Conservation (phyloP, 2,113 vertebrate species). For the Entomyzon cyanotis region DNA sequence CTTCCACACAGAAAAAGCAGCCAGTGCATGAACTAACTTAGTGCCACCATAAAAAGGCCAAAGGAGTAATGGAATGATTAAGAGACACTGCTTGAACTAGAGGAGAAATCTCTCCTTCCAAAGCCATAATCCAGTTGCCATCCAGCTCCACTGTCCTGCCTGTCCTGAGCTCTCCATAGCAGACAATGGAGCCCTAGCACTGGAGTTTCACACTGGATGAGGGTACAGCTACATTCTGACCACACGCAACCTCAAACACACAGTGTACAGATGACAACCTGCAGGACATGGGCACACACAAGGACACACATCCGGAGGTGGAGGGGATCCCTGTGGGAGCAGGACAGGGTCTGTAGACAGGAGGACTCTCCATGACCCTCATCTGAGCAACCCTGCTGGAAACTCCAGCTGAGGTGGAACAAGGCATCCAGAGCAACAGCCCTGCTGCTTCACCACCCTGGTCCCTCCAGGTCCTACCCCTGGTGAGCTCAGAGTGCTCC, state of each 20-base stretch:
- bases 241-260: background rate
- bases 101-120: background rate
- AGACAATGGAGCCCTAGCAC: accelerated
- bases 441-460: background rate
- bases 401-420: background rate
- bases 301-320: background rate
- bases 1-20: background rate
- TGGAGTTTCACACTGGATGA: background rate
- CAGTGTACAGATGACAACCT: accelerated
- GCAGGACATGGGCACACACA: accelerated
- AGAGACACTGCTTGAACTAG: background rate
- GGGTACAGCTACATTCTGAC: background rate
- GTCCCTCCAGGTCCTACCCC: background rate
- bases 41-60: background rate
- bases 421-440: background rate
- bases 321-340: background rate
- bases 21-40: background rate
- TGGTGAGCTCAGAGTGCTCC: background rate
- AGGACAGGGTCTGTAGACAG: background rate
- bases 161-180: background rate
- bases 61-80: background rate
- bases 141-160: background rate
- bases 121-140: background rate
- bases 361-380: background rate
- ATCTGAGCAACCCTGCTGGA: too few relatives aligned